A percentile compares a stretch with the other conserved stretches of the same genome.
Conservation (phyloP, 2,888 invertebrate species). For the Tenodera sinensis region DNA sequence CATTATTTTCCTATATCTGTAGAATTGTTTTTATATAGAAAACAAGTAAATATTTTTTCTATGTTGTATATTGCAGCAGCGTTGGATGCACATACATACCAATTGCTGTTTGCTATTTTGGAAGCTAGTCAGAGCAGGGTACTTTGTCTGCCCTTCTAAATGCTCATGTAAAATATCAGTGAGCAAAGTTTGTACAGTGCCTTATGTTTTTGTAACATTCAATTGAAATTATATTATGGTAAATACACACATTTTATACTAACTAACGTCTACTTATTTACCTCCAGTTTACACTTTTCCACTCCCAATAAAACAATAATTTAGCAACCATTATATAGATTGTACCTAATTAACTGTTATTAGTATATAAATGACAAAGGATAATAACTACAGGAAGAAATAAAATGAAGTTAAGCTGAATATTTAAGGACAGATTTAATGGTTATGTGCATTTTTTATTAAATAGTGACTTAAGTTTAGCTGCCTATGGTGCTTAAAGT, state of each 20-base stretch:
- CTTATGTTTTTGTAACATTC: conserved; percentile 30
- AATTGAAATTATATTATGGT: conserved; percentile 28
- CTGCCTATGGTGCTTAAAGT: too few relatives aligned
- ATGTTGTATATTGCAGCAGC: conserved; percentile 14
- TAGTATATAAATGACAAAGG: too few relatives aligned
- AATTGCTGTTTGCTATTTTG: conserved; percentile 21
- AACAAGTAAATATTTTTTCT: conserved; percentile 2
- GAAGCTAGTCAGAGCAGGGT: conserved; percentile 30
- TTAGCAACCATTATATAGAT: too few relatives aligned
- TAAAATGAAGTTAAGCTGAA: too few relatives aligned
- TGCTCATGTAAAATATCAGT: conserved; percentile 15
- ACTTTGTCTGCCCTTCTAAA: not conserved
- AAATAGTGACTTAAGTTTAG: too few relatives aligned
- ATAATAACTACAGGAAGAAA: too few relatives aligned
- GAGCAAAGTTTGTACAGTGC: conserved; percentile 27
- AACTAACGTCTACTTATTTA: not conserved
- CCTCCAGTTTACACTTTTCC: not conserved
- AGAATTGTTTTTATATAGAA: conserved; percentile 16
- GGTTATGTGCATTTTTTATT: too few relatives aligned
- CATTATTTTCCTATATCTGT: conserved; percentile 20
- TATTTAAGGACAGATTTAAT: too few relatives aligned
- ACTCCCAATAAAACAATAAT: too few relatives aligned
- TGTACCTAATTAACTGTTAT: too few relatives aligned
- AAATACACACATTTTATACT: conserved; percentile 31
- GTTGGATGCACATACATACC: not conserved